Evolutionary conservation across 2,113 vertebrate genomes (phyloP).

Genomic region (Serilophus lunatus): DNA sequence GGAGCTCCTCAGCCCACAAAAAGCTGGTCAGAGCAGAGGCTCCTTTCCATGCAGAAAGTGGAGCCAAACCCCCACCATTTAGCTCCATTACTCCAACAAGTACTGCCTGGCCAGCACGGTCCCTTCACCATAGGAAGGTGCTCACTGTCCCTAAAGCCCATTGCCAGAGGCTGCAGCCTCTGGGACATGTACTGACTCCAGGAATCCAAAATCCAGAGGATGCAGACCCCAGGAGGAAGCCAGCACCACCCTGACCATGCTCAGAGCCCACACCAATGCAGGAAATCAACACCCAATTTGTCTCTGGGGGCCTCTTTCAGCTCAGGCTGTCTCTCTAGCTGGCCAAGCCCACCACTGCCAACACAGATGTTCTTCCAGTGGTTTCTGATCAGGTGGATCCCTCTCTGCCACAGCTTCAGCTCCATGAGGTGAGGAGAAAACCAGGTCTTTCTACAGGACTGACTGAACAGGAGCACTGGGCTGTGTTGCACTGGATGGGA

Average conservation of each 20-base stretch:
- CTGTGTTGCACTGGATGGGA: neutral
- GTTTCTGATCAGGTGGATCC: no score
- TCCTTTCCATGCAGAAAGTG: neutral
- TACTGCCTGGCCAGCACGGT: neutral
- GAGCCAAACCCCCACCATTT: neutral
- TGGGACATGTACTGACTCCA: neutral
- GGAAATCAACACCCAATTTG: fast-evolving
- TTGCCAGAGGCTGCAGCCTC: neutral
- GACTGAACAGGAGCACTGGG: neutral
- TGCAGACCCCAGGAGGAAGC: neutral
- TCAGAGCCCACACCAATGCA: fast-evolving
- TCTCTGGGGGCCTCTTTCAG: neutral
- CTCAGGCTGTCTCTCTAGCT: neutral
- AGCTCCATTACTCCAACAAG: neutral
- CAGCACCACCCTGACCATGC: neutral
- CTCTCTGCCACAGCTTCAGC: neutral
- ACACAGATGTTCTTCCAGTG: no score
- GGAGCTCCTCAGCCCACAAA: neutral
- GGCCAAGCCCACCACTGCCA: neutral
- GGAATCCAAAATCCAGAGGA: neutral
- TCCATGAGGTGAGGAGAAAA: neutral
- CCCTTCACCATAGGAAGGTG: neutral
- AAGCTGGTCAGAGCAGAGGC: neutral
- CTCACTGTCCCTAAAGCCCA: neutral
- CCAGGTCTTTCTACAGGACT: neutral